Evolutionary conservation across 2,888 invertebrate species (phyloP).

Genomic region (Vanessa cardui): DNA sequence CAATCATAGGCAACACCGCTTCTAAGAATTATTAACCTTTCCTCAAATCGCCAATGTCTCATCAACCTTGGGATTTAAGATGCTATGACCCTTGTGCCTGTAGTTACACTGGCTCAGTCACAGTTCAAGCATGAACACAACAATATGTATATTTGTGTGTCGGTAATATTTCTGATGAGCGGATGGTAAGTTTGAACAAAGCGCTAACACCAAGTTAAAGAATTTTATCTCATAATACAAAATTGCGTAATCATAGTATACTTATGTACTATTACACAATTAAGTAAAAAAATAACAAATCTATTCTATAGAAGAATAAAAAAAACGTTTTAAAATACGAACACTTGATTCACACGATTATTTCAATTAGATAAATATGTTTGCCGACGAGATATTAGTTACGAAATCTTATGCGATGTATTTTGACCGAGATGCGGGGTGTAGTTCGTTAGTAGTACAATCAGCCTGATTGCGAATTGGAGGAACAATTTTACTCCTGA

Average conservation of each 20-base stretch:
- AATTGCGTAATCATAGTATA: not conserved
- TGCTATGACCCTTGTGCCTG: too few species aligned
- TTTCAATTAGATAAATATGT: not conserved
- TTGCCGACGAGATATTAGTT: constrained; percentile 13
- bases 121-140: too few species aligned
- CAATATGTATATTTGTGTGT: too few species aligned
- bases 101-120: too few species aligned
- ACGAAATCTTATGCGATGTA: constrained; percentile 29
- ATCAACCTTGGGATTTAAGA: too few species aligned
- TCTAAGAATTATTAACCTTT: too few species aligned
- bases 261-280: not conserved
- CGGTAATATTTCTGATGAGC: too few species aligned
- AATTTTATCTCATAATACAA: too few species aligned
- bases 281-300: not conserved
- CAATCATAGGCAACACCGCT: too few species aligned
- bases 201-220: too few species aligned
- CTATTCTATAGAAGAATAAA: not conserved
- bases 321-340: constrained; percentile 7
- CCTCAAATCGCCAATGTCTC: too few species aligned
- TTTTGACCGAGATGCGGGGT: constrained; percentile 37
- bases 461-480: constrained; percentile 17
- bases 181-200: not conserved
- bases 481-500: constrained; percentile 8
- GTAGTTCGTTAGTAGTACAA: constrained; percentile 27
- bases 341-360: constrained; percentile 3